These are phyloP conservation scores for Marmota monax DNA, from an alignment of 2,113 vertebrate genomes.

Conservation along the genomic window DNA sequence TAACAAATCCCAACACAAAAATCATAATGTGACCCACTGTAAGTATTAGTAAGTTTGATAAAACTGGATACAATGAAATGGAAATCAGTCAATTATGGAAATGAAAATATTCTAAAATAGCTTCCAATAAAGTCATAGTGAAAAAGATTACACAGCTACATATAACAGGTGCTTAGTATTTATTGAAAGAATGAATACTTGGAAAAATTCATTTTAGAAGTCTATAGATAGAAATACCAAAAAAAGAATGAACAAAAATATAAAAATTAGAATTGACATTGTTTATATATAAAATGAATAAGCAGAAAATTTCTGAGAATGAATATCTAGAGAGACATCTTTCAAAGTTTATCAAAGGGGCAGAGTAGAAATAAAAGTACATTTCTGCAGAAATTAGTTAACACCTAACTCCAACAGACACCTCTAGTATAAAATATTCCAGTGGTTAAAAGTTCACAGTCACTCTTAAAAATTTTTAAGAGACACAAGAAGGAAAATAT, in stretches of 20 bases:
- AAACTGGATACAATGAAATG: neutral
- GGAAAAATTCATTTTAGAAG: neutral
- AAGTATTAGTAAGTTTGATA: neutral
- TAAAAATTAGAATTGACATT: neutral
- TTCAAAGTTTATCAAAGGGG: neutral
- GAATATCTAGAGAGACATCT: neutral
- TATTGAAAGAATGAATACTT: neutral
- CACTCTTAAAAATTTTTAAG: conserved; percentile 61
- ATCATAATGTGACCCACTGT: neutral
- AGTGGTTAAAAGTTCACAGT: conserved; percentile 62
- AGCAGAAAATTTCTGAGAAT: conserved; percentile 8
- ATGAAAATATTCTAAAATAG: neutral
- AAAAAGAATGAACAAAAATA: neutral
- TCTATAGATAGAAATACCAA: neutral
- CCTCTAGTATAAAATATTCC: conserved; percentile 11
- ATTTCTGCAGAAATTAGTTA: conserved; percentile 44
- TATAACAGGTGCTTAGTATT: neutral
- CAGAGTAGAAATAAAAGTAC: neutral
- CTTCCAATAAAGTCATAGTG: neutral
- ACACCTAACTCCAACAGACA: conserved; percentile 8
- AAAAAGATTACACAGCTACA: neutral
- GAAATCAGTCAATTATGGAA: neutral
- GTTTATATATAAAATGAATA: neutral
- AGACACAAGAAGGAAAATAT: conserved; percentile 51
- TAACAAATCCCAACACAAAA: neutral